These are phyloP conservation scores for Hydriomena furcata DNA, from an alignment of 2,888 invertebrate species.

Conservation along the genomic window DNA sequence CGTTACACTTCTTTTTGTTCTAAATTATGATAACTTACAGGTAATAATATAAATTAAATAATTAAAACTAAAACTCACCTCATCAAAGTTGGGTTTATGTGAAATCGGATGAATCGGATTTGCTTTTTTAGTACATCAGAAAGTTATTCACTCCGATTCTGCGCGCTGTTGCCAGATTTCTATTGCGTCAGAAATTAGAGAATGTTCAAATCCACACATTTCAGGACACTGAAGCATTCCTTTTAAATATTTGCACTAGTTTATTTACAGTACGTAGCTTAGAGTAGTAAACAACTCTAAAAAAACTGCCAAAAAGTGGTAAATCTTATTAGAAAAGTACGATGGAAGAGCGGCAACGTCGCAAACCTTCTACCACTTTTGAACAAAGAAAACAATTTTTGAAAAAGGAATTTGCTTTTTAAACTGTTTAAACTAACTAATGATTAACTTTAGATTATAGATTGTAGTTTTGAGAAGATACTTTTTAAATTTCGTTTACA, in stretches of 20 bases:
- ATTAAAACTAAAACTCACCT: slow-evolving; percentile 56
- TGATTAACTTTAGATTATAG: slow-evolving; percentile 15
- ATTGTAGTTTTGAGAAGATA: slow-evolving; percentile 9
- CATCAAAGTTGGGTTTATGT: slow-evolving; percentile 60
- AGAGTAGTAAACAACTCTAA: slow-evolving; percentile 20
- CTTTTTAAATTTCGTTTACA: not conserved
- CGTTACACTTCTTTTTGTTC: slow-evolving; percentile 48
- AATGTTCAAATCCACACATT: slow-evolving; percentile 74
- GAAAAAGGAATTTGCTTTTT: not conserved
- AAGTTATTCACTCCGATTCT: slow-evolving; percentile 64
- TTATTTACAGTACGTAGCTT: slow-evolving; percentile 34
- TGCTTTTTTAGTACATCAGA: slow-evolving; percentile 67
- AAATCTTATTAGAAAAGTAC: slow-evolving; percentile 44
- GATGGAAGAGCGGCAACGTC: slow-evolving; percentile 72
- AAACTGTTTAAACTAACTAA: not conserved
- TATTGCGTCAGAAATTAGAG: slow-evolving; percentile 78
- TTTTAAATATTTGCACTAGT: slow-evolving; percentile 45
- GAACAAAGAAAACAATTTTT: slow-evolving; percentile 56
- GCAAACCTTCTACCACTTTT: slow-evolving; percentile 49
- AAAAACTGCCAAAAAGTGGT: slow-evolving; percentile 17
- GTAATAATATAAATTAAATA: not conserved
- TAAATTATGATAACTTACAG: not conserved
- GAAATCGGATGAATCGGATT: slow-evolving; percentile 51
- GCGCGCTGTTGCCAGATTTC: slow-evolving; percentile 78
- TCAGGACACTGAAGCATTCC: slow-evolving; percentile 70